Base-by-base conservation (phyloP, 2,888 invertebrate species). In the Lucinisca nassula region DNA sequence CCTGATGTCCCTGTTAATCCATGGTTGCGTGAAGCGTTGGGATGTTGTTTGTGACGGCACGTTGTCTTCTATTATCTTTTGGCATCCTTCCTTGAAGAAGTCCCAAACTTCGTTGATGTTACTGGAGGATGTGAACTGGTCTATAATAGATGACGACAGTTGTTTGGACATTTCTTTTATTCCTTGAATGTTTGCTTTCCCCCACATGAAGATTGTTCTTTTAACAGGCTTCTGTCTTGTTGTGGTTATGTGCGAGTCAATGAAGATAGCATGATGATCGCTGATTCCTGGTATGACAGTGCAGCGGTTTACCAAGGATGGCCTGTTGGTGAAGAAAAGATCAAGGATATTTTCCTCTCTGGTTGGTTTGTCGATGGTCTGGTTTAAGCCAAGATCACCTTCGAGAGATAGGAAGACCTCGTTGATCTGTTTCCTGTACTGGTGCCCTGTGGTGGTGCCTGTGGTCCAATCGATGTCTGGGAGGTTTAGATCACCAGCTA, bases 201-300 rank as follows among this genome's bases (percentile, higher is more conserved):
- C 73, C 72, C 83, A 83, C 78, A 83, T 51, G 73, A 37, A 38
- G 24, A 83, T n/a, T 10, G 51, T 77, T 12, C 83, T 24, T 55
- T 72, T 78, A 32, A 40, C 67, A 21, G 75, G 83, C 49, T 73
- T 70, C 10, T 35, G 35, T 21, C 78, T 61, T 55, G 51, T 32
- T n/a, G 21, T 55, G 55, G 55, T 55, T 8, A 55, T 55, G 21
- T n/a, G 55, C 8, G 55, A 55, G 55, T 55, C 55, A 55, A n/a
- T n/a, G n/a, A n/a, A n/a, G 45, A 45, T 14, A 10, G 45, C 45
- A 45, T 45, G 45, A 14, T 45, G 45, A 14, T 45, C 45, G 14
- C 45, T 45, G 45, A 45, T 45, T 45, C 45, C 45, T 10, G 45
- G 45, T 45, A 45, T 45, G 10, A 27, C 58, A 14, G 58, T 45